phyloP scores from a whole-genome alignment of 2,113 vertebrate genomes.

The Nyctereutes procyonoides region DNA sequence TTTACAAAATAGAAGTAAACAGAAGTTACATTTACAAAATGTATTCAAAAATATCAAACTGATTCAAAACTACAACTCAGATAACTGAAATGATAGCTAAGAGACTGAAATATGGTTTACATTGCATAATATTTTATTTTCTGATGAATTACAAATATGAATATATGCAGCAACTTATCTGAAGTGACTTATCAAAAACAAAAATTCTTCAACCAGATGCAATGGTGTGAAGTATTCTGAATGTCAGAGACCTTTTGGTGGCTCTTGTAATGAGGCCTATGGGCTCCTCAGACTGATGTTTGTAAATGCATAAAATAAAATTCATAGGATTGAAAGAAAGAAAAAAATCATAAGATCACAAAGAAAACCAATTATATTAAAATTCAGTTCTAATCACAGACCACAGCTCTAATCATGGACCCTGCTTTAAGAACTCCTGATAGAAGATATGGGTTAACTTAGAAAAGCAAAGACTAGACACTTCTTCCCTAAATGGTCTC shows the following conservation, averaged over 20 bases:
- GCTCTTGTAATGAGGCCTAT: neutral
- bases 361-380: conserved; percentile 18
- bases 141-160: conserved; percentile 23
- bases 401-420: neutral
- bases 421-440: neutral
- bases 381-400: neutral
- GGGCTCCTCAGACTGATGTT: neutral
- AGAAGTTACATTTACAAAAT: neutral
- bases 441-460: neutral
- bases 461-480: neutral
- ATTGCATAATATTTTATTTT: neutral
- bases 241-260: neutral
- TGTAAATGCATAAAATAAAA: conserved; percentile 31
- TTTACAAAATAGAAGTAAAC: neutral
- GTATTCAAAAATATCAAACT: neutral
- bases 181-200: neutral
- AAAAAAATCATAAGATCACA: neutral
- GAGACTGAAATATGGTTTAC: neutral
- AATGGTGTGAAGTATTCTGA: neutral
- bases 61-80: neutral
- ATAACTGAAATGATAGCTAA: neutral
- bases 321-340: neutral
- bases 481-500: conserved; percentile 30
- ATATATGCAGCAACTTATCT: neutral
- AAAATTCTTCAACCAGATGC: conserved; percentile 16